These are phyloP conservation scores for Cynoglossus semilaevis DNA, from an alignment of 2,113 vertebrate genomes.

Conservation along the genomic window DNA sequence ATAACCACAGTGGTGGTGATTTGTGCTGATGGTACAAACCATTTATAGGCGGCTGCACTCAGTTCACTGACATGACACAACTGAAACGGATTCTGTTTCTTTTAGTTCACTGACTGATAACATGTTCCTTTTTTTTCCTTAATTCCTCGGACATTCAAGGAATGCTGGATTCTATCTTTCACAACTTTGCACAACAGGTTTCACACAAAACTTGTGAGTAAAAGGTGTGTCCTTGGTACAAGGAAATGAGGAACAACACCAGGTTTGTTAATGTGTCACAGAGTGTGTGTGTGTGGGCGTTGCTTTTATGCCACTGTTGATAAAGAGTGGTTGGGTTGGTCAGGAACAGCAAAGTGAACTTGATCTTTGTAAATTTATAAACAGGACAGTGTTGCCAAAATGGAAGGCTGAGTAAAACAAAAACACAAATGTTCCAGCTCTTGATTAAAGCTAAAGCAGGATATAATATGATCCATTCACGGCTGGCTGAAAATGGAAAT, in stretches of 20 bases:
- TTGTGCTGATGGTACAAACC: slow-evolving; percentile 26
- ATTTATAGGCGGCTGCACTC: slow-evolving; percentile 24
- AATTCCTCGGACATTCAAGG: slow-evolving; percentile 22
- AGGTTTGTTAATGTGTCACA: not conserved
- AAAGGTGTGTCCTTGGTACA: not conserved
- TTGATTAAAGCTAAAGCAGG: too few species aligned
- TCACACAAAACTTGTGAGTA: not conserved
- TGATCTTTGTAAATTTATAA: slow-evolving; percentile 1
- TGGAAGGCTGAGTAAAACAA: too few species aligned
- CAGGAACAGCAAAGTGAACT: not conserved
- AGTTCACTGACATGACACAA: slow-evolving; percentile 13
- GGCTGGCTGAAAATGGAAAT: too few species aligned
- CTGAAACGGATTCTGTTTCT: too few species aligned
- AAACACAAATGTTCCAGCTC: too few species aligned
- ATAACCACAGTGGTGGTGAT: slow-evolving; percentile 27
- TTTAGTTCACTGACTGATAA: not conserved
- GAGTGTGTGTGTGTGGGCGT: too few species aligned
- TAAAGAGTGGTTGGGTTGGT: slow-evolving; percentile 1
- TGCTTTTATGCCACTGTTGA: too few species aligned
- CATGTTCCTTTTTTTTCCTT: slow-evolving; percentile 30
- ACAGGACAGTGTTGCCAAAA: not conserved
- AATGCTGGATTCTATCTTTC: too few species aligned
- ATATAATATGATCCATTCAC: too few species aligned
- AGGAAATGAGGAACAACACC: not conserved
- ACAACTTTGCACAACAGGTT: not conserved